phyloP scores from a whole-genome alignment of 2,888 invertebrate genomes.

The Hirtodrosophila duncani region DNA sequence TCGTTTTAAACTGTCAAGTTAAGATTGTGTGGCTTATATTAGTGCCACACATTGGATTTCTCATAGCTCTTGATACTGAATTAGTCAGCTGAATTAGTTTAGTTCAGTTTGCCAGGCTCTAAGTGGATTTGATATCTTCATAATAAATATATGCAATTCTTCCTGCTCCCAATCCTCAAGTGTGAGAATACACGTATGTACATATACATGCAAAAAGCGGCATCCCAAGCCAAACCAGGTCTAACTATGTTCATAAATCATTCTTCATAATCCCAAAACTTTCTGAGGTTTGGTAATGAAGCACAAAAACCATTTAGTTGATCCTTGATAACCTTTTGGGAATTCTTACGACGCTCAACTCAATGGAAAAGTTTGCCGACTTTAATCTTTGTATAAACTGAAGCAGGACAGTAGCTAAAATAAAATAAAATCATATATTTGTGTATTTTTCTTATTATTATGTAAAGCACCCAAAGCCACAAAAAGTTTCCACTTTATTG shows the following conservation, averaged over 20 bases:
- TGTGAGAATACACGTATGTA: too few relatives aligned
- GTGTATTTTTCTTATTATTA: too few relatives aligned
- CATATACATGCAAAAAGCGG: slow-evolving; percentile 14
- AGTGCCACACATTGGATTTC: too few relatives aligned
- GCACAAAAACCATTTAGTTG: slow-evolving; percentile 57
- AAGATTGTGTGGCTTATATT: too few relatives aligned
- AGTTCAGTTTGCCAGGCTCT: too few relatives aligned
- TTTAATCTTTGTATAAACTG: slow-evolving; percentile 15
- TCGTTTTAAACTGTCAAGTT: too few relatives aligned
- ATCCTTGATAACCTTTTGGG: neutral
- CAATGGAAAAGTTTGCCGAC: slow-evolving; percentile 15
- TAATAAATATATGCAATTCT: too few relatives aligned
- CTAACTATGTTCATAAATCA: slow-evolving; percentile 26
- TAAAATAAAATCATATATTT: slow-evolving; percentile 24
- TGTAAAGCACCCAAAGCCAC: slow-evolving; percentile 35
- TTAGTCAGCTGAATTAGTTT: too few relatives aligned
- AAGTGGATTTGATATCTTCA: too few relatives aligned
- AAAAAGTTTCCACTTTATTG: slow-evolving; percentile 57
- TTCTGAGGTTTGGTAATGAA: slow-evolving; percentile 33
- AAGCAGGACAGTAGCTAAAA: neutral
- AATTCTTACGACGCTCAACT: slow-evolving; percentile 5
- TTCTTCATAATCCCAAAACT: slow-evolving; percentile 24
- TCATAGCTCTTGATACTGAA: too few relatives aligned
- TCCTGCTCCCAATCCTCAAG: too few relatives aligned
- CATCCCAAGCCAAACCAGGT: slow-evolving; percentile 3